phyloP scores from a whole-genome alignment of 1,140 invertebrate genomes.

The Drosophila bocqueti region DNA sequence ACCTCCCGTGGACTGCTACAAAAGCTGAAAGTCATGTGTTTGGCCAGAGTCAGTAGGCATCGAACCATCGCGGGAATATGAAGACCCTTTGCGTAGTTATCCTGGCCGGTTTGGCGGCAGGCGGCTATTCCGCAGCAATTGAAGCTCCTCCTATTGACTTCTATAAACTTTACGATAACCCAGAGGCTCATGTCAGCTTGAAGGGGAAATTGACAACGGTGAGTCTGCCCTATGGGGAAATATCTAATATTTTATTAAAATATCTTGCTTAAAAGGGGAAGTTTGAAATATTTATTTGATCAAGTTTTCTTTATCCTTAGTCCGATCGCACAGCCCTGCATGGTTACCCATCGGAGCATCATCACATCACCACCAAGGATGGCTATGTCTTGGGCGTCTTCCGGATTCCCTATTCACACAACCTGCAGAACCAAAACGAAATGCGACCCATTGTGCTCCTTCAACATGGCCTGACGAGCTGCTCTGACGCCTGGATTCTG shows the following conservation, averaged over 20 bases:
- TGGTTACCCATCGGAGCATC: constrained; percentile 86
- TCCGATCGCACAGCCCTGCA: constrained; percentile 59
- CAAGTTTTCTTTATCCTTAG: constrained; percentile 3
- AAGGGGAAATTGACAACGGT: constrained; percentile 52
- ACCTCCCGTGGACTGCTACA: constrained; percentile 11
- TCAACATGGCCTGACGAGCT: constrained; percentile 90
- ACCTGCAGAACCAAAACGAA: constrained; percentile 51
- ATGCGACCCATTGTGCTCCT: constrained; percentile 88
- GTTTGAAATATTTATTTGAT: no score
- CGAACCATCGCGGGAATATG: constrained; percentile 22
- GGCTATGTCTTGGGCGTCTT: constrained; percentile 86
- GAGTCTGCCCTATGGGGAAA: background rate
- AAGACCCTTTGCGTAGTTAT: constrained; percentile 19
- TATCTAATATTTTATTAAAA: background rate
- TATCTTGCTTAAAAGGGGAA: background rate
- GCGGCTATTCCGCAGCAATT: constrained; percentile 16
- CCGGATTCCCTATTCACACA: constrained; percentile 85
- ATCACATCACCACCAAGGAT: constrained; percentile 85
- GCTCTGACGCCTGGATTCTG: constrained; percentile 90
- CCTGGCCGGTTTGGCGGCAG: constrained; percentile 7
- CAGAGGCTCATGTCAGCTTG: constrained; percentile 53
- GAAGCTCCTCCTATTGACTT: constrained; percentile 50
- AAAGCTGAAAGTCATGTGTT: constrained; percentile 17
- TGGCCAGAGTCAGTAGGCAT: constrained; percentile 25
- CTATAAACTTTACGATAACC: constrained; percentile 60